Base-by-base conservation (phyloP, 2,113 vertebrate genomes). In the Pituophis catenifer region DNA sequence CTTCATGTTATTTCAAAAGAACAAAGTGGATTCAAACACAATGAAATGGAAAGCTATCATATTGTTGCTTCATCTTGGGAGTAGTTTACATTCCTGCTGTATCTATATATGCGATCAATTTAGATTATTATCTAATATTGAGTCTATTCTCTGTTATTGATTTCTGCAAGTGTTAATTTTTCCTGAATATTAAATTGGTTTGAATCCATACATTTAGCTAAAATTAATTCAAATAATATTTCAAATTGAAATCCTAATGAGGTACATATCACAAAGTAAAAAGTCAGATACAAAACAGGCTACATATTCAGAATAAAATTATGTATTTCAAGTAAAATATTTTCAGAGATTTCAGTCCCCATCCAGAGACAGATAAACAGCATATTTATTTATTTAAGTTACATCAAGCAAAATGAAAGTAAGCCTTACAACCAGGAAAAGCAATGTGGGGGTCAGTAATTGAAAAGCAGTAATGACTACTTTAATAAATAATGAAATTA, bases 351-450 rank as follows among this genome's bases (percentile, higher is more conserved):
- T 96, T 97, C 96, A 97, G 97, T 98, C 97, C 97, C 97, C 97
- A 97, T 97, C 95, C 97, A 98, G 97, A 98, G 97, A 98, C 96
- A 97, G 96, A 97, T 96, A 96, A 98, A 97, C 97, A 98, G 97
- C 97, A 97, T 97, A 98, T 98, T 98, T 98, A 98, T 97, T 97
- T 97, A 97, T 97, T 97, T 97, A 91, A 94, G 70, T 96, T 97
- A 97, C 97, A 97, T 95, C 94, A 70, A 96, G 93, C 96, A 93
- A 94, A 93, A 93, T 96, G 96, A 97, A 96, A 96, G 93, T 95
- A 96, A 96, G 96, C 96, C 96, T 97, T 97, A 97, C 96, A 97
- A 97, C 94, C 96, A 95, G 96, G 93, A 96, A 86, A 96, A 95
- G 95, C 96, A 97, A 96, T 92, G 88, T 96, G 96, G 95, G 95